phyloP scores from a whole-genome alignment of 2,888 invertebrate species.

The Hirtodrosophila histrioides region DNA sequence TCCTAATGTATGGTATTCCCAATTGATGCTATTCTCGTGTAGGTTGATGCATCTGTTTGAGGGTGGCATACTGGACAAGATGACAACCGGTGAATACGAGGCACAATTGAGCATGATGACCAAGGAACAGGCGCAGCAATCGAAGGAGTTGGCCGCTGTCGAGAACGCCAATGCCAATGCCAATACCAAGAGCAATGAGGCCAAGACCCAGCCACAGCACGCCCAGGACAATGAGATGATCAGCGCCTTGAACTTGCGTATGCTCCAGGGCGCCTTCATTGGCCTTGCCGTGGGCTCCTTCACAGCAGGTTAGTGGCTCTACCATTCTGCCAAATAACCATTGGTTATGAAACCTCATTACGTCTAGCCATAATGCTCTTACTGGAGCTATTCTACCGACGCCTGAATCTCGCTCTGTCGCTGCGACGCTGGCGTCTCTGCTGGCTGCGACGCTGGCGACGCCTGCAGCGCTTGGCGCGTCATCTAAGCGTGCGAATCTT shows the following conservation, averaged over 20 bases:
- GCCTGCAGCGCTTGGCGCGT: slow-evolving; percentile 43
- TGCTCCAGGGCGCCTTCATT: slow-evolving; percentile 90
- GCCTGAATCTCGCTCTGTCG: slow-evolving; percentile 48
- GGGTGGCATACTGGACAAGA: slow-evolving; percentile 90
- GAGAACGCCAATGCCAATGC: slow-evolving; percentile 63
- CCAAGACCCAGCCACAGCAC: slow-evolving; percentile 36
- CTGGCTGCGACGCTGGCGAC: slow-evolving; percentile 57
- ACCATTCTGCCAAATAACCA: neutral
- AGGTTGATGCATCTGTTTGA: slow-evolving; percentile 90
- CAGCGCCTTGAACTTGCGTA: slow-evolving; percentile 88
- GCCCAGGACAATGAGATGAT: slow-evolving; percentile 79
- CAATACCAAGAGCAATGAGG: slow-evolving; percentile 51
- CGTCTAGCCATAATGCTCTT: slow-evolving; percentile 63
- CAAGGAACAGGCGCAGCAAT: slow-evolving; percentile 65
- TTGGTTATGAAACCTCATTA: neutral
- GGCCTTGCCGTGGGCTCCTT: slow-evolving; percentile 88
- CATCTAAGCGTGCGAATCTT: slow-evolving; percentile 63
- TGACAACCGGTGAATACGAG: slow-evolving; percentile 91
- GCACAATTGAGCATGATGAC: slow-evolving; percentile 87
- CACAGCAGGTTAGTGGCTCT: slow-evolving; percentile 84
- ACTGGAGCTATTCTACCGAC: slow-evolving; percentile 66
- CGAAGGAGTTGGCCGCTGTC: slow-evolving; percentile 41
- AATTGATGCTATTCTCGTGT: slow-evolving; percentile 21
- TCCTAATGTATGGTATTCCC: no score
- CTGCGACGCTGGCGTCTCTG: slow-evolving; percentile 49